Percentiles rank a stretch among this genome's conserved stretches.
These are phyloP conservation scores for Hydra vulgaris DNA, from an alignment of 30 jellyfish, hydroid and myxozoan species.

Conservation along the genomic window DNA sequence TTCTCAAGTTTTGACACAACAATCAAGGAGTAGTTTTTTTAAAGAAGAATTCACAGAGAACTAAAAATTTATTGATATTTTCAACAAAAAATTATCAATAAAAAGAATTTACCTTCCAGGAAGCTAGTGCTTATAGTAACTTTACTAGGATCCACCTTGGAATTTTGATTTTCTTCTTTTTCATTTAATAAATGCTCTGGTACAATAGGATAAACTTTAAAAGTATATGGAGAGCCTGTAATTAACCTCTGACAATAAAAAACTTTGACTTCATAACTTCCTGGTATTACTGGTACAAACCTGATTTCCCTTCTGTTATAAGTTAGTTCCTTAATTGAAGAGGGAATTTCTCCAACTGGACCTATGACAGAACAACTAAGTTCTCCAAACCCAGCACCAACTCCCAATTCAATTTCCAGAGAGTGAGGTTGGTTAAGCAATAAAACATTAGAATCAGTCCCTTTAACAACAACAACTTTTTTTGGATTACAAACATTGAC, in stretches of 20 bases:
- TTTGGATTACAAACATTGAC: constrained; percentile 78
- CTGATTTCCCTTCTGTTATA: constrained; percentile 32
- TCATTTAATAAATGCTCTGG: neutral
- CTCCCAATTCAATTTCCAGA: constrained; percentile 33
- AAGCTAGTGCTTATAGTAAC: constrained; percentile 78
- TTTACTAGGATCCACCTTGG: constrained; percentile 47
- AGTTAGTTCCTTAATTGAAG: constrained; percentile 36
- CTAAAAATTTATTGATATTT: too few species aligned
- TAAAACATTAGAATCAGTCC: constrained; percentile 15
- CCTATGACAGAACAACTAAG: constrained; percentile 52
- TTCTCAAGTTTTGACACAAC: too few species aligned
- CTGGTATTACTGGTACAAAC: constrained; percentile 66
- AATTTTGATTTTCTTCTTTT: constrained; percentile 36
- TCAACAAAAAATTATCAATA: too few species aligned
- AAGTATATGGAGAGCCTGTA: constrained; percentile 74
- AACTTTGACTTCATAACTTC: constrained; percentile 65
- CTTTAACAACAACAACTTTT: constrained; percentile 27
- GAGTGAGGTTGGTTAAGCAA: constrained; percentile 33
- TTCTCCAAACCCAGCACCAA: constrained; percentile 84
- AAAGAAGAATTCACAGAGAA: too few species aligned
- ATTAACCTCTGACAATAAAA: constrained; percentile 63
- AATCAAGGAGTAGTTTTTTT: too few species aligned
- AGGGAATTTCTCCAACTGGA: constrained; percentile 85
- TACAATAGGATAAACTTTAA: constrained; percentile 29
- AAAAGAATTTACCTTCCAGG: constrained; percentile 39